phyloP scores from a whole-genome alignment of 2,113 vertebrate species.

The Phaetusa simplex region DNA sequence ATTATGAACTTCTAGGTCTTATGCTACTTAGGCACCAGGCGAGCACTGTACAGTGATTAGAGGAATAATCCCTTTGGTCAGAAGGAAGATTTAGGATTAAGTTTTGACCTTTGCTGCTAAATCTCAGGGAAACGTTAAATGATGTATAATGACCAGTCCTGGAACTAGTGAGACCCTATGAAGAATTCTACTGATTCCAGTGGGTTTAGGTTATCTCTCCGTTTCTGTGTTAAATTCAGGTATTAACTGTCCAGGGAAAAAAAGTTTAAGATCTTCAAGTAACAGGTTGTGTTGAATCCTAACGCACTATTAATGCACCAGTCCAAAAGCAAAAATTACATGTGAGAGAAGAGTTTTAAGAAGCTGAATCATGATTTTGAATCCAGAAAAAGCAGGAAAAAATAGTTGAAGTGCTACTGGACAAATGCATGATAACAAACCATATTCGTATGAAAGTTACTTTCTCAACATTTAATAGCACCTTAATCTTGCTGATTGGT shows the following conservation, averaged over 20 bases:
- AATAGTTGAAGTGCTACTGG: not conserved
- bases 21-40: not conserved
- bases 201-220: not conserved
- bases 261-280: not conserved
- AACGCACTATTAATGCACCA: not conserved
- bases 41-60: not conserved
- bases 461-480: not conserved
- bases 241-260: not conserved
- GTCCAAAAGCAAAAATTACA: not conserved
- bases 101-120: not conserved
- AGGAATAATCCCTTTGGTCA: not conserved
- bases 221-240: not conserved
- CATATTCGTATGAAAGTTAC: not conserved
- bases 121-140: not conserved
- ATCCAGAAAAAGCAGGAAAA: not conserved
- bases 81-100: not conserved
- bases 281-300: not conserved
- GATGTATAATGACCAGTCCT: not conserved
- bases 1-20: not conserved
- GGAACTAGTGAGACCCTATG: not conserved
- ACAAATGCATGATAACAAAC: not conserved
- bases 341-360: not conserved
- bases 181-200: not conserved
- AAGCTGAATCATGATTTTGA: not conserved
- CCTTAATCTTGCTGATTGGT: not conserved